These are phyloP conservation scores for Peucedramus taeniatus DNA, from an alignment of 2,113 vertebrate genomes.

Conservation along the genomic window DNA sequence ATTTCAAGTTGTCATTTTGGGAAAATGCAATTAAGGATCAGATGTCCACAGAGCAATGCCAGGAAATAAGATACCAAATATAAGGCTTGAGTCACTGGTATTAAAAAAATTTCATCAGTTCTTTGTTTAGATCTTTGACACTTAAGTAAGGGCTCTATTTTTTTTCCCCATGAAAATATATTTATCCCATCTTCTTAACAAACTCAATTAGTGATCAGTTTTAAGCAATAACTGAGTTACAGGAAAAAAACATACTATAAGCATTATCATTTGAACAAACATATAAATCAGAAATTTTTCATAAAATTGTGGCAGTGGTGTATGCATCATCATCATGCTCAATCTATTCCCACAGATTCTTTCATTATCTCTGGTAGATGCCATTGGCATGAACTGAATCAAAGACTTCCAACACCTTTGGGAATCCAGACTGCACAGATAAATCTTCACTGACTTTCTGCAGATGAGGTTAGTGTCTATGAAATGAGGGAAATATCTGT, in stretches of 20 bases:
- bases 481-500: background rate
- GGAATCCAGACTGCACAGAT: background rate
- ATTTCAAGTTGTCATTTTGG: background rate
- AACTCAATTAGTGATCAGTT: background rate
- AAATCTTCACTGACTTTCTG: conserved; percentile 29
- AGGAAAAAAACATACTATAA: background rate
- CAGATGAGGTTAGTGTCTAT: conserved; percentile 11
- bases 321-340: background rate
- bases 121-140: background rate
- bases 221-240: background rate
- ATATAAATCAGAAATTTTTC: background rate
- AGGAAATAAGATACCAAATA: background rate
- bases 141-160: background rate
- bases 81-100: background rate
- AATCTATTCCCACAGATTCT: background rate
- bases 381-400: background rate
- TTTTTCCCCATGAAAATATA: background rate
- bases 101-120: background rate
- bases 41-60: background rate
- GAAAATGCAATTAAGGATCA: background rate
- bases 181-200: background rate
- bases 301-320: background rate
- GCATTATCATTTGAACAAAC: background rate
- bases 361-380: background rate
- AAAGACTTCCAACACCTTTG: conserved; percentile 8